Percentiles rank a stretch among this genome's conserved stretches.
Evolutionary conservation across 2,888 invertebrate genomes (phyloP).

Genomic region (Apocheima hispidaria): DNA sequence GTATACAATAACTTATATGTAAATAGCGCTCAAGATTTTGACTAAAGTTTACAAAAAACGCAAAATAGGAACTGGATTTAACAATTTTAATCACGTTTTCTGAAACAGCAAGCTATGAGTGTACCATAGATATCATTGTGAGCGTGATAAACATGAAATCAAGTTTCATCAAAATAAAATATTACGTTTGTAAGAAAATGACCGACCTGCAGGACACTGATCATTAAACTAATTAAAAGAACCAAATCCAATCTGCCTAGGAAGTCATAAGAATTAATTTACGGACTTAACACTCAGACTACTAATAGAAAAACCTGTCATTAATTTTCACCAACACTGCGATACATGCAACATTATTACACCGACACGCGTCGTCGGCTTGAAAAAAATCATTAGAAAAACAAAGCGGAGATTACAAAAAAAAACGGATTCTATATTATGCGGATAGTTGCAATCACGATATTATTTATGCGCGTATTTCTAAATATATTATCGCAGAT

Average conservation of each 20-base stretch:
- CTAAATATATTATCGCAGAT: conserved; percentile 49
- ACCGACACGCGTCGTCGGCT: conserved; percentile 45
- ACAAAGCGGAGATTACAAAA: conserved; percentile 62
- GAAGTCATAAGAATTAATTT: conserved; percentile 19
- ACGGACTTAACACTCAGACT: conserved; percentile 37
- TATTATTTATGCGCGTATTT: conserved; percentile 50
- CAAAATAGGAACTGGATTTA: no score
- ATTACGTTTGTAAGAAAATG: no score
- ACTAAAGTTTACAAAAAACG: neutral
- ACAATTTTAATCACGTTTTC: no score
- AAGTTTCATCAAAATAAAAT: no score
- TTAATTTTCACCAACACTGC: conserved; percentile 59
- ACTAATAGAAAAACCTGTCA: conserved; percentile 58
- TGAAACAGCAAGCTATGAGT: no score
- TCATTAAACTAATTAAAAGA: neutral
- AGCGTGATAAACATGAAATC: no score
- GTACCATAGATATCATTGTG: no score
- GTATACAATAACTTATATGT: no score
- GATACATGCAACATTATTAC: conserved; percentile 53
- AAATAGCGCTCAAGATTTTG: neutral
- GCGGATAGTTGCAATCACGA: conserved; percentile 47
- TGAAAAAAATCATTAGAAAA: conserved; percentile 42
- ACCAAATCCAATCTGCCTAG: neutral
- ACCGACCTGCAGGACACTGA: no score
- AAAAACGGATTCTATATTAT: conserved; percentile 46